Percentiles rank a stretch among this genome's conserved stretches.
phyloP scores from a whole-genome alignment of 2,888 invertebrate species.

The Lycocerus yunnanus region DNA sequence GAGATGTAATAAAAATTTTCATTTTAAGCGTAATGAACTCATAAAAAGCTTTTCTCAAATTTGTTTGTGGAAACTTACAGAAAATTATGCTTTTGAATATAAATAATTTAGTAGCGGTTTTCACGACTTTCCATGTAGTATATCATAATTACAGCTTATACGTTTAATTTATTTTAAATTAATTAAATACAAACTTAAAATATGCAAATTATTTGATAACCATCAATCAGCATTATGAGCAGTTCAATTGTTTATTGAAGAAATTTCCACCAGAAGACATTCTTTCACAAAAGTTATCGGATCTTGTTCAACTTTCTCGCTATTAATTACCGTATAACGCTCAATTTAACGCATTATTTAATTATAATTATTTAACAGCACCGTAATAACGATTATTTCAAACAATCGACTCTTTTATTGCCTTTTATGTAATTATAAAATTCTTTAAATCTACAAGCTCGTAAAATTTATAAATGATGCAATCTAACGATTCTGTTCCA shows the following conservation, averaged over 20 bases:
- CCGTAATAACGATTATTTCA: neutral
- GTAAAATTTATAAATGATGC: neutral
- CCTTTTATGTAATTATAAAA: neutral
- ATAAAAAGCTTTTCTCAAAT: neutral
- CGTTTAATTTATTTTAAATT: neutral
- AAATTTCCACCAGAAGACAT: neutral
- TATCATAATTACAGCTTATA: neutral
- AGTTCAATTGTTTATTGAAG: neutral
- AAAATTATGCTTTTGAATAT: neutral
- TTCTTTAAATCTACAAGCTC: neutral
- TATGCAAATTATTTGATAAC: neutral
- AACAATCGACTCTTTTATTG: neutral
- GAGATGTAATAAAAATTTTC: no score
- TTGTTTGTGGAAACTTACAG: neutral
- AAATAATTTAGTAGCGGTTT: no score
- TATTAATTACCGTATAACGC: neutral
- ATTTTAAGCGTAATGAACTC: neutral
- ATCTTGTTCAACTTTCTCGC: neutral
- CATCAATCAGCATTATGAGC: neutral
- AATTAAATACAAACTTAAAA: neutral
- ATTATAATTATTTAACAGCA: neutral
- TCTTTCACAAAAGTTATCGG: neutral
- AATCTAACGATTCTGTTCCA: neutral
- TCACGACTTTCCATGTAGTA: neutral
- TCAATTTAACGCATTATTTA: neutral